Percentiles rank a stretch among this genome's conserved stretches.
These are phyloP conservation scores for Sebastes hubbsi DNA, from an alignment of 2,797 vertebrate genomes.

Conservation along the genomic window DNA sequence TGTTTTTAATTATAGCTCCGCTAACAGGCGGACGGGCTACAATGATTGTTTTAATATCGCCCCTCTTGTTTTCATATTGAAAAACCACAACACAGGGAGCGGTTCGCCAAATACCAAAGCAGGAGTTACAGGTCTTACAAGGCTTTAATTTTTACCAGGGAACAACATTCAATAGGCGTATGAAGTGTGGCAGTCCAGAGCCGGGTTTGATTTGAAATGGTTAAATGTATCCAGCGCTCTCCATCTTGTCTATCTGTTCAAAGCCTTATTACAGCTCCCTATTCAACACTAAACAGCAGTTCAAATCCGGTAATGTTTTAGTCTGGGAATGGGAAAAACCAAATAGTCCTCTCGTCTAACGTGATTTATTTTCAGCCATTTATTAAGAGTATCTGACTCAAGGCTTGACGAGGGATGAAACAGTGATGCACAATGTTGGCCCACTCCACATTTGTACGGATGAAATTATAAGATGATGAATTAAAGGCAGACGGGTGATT, in stretches of 20 bases:
- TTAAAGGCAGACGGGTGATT: constrained; percentile 57
- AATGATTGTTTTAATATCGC: constrained; percentile 61
- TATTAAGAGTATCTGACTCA: constrained; percentile 66
- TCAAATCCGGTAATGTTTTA: constrained; percentile 47
- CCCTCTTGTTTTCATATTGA: constrained; percentile 65
- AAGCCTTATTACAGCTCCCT: constrained; percentile 31
- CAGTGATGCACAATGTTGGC: constrained; percentile 48
- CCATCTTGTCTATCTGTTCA: constrained; percentile 58
- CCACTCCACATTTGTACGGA: constrained; percentile 38
- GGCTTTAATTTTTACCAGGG: constrained; percentile 55
- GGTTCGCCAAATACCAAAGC: constrained; percentile 54
- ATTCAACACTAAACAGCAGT: constrained; percentile 33
- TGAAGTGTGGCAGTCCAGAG: constrained; percentile 45
- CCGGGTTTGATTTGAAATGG: constrained; percentile 53
- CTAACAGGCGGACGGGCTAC: constrained; percentile 33
- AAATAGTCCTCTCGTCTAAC: constrained; percentile 55
- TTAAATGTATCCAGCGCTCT: constrained; percentile 42
- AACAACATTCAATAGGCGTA: constrained; percentile 40
- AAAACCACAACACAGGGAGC: constrained; percentile 70
- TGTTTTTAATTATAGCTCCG: constrained; percentile 44
- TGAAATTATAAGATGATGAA: constrained; percentile 62
- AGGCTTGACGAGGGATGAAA: constrained; percentile 59
- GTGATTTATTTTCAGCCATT: constrained; percentile 66
- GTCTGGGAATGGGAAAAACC: constrained; percentile 35
- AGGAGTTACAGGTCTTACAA: constrained; percentile 61